Evolutionary conservation across 2,888 invertebrate genomes (phyloP).

Genomic region (Idaea dimidiata): DNA sequence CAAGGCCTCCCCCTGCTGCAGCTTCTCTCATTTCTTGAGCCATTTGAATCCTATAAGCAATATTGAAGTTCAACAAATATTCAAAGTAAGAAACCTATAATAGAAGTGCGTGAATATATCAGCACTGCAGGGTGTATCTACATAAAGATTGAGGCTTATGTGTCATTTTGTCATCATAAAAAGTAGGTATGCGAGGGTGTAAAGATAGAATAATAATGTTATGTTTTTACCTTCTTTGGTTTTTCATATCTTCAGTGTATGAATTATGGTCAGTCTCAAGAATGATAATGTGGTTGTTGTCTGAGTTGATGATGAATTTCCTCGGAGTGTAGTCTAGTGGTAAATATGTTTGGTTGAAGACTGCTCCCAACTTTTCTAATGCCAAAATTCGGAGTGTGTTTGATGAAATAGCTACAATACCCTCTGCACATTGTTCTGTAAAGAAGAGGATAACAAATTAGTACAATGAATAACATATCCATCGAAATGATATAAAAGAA

Average conservation of each 20-base stretch:
- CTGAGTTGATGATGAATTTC: conserved; percentile 95
- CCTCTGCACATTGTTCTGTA: conserved; percentile 98
- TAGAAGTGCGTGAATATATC: conserved; percentile 33
- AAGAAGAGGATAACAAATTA: conserved; percentile 21
- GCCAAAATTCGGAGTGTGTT: conserved; percentile 98
- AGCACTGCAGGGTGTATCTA: conserved; percentile 74
- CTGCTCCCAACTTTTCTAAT: conserved; percentile 97
- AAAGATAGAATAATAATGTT: not conserved
- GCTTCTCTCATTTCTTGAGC: conserved; percentile 99
- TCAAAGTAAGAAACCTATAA: conserved; percentile 1
- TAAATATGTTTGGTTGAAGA: conserved; percentile 97
- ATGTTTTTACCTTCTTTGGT: conserved; percentile 83
- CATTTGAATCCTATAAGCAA: conserved; percentile 89
- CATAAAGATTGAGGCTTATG: conserved; percentile 54
- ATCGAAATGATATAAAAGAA: no score
- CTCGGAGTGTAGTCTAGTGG: conserved; percentile 97
- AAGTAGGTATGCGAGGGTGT: conserved; percentile 9
- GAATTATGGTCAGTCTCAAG: conserved; percentile 99
- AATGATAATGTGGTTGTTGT: conserved; percentile 93
- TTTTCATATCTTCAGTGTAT: conserved; percentile 98
- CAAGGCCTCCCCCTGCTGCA: conserved; percentile 89
- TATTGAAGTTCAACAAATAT: conserved; percentile 6
- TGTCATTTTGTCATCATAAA: conserved; percentile 68
- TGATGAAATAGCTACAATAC: conserved; percentile 98
- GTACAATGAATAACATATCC: not conserved